Base-by-base conservation (phyloP, 2,797 vertebrate genomes). In the Chaetophractus vellerosus region DNA sequence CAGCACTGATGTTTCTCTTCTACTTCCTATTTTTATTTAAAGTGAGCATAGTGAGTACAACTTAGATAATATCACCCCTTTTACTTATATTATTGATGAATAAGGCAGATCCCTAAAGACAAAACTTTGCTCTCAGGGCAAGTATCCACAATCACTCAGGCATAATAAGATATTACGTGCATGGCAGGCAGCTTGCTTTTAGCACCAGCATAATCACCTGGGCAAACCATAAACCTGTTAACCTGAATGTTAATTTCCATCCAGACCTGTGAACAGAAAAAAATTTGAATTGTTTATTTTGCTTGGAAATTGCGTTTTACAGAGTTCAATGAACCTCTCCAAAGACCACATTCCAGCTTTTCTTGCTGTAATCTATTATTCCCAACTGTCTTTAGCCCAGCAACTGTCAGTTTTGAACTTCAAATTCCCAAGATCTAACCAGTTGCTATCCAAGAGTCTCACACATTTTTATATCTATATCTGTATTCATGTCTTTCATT, bases 91-190 rank as follows among this genome's bases (percentile, higher is more conserved):
- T 9, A 24, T 1, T n/a, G 11, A 74, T 2, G 16, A 6, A 4
- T 31, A 91, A 85, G 24, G 19, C 4, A 11, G 1, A 52, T 31
- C 15, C 50, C 26, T 18, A 21, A 38, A 52, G 2, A 18, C 4
- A 68, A 0, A 80, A 55, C 2, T 21, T 12, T 76, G 26, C 26
- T 68, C 81, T 82, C 21, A 48, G 26, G 26, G 48, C n/a, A 23
- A 36, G 12, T 7, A 4, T 59, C 23, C 68, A 50, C 2, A n/a
- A 48, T 6, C 7, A 55, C 1, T 28, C 0, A 33, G 10, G 0
- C 14, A 31, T 9, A 26, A 0, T 24, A 21, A 50, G 38, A 45
- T 6, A 0, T 8, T 52, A 16, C 7, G 9, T 15, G 12, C 9
- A 31, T 19, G 15, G 6, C 3, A 10, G 23, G 23, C 1, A 2